Conservation (phyloP, 2,797 vertebrate genomes). For the Hypotaenidia philippensis region DNA sequence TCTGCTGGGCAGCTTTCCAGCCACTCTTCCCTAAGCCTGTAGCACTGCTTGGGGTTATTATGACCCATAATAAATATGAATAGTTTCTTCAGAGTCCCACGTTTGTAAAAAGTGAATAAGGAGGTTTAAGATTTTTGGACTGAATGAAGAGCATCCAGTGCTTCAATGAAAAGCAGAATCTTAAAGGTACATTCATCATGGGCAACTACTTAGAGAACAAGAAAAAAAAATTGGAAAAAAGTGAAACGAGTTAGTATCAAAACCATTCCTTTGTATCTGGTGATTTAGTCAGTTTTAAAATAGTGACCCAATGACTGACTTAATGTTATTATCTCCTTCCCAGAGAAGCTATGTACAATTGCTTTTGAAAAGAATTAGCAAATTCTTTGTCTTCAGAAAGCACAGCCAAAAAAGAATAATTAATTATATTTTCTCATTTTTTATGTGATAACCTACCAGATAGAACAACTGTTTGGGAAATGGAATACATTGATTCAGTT, state of each 20-base stretch:
- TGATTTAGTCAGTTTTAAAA: neutral
- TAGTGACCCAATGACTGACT: neutral
- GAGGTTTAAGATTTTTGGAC: neutral
- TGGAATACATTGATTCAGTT: neutral
- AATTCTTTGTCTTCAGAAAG: neutral
- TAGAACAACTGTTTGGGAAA: neutral
- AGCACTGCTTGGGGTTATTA: too few species aligned
- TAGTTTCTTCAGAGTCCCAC: neutral
- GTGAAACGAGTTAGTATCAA: neutral
- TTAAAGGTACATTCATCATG: neutral
- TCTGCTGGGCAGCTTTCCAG: too few species aligned
- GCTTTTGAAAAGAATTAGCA: neutral
- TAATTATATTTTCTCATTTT: neutral
- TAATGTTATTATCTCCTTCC: neutral
- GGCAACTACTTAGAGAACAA: neutral
- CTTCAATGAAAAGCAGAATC: neutral
- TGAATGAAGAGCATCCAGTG: neutral
- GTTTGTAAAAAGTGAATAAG: neutral
- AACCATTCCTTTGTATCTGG: neutral
- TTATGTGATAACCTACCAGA: neutral
- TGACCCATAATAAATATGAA: neutral
- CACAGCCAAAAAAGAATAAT: neutral
- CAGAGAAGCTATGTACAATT: neutral
- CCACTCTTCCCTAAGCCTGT: too few species aligned
- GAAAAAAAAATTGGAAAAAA: neutral